phyloP scores from a whole-genome alignment of 2,888 invertebrate species.

The Dicycla oo region DNA sequence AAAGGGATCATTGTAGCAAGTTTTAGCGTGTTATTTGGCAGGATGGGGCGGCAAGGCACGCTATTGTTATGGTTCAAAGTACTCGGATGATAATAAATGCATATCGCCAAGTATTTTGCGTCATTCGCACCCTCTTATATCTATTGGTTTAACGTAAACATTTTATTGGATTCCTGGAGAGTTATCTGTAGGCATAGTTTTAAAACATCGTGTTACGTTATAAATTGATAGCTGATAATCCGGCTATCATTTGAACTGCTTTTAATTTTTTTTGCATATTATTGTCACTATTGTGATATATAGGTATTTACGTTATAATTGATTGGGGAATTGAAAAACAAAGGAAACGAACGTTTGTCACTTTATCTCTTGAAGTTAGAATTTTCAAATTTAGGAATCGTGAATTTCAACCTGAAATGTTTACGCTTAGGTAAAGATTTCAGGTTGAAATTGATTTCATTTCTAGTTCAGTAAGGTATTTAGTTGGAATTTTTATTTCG shows the following conservation, averaged over 20 bases:
- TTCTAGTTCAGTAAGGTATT: too few relatives aligned
- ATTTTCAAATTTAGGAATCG: neutral
- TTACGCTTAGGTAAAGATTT: too few relatives aligned
- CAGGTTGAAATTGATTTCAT: too few relatives aligned
- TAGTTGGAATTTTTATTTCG: too few relatives aligned
- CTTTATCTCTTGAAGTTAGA: neutral
- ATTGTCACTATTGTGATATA: too few relatives aligned
- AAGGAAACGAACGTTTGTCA: neutral
- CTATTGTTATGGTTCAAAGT: conserved; percentile 73
- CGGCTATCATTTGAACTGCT: neutral
- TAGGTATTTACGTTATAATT: neutral
- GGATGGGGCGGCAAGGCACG: conserved; percentile 41
- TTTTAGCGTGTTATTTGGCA: conserved; percentile 58
- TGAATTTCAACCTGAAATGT: too few relatives aligned
- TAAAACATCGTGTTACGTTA: neutral
- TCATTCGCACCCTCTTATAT: conserved; percentile 68
- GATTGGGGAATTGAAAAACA: neutral
- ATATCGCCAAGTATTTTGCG: conserved; percentile 69
- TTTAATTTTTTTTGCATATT: conserved; percentile 8
- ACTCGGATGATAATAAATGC: conserved; percentile 66
- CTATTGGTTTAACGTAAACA: conserved; percentile 69
- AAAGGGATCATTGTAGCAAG: conserved; percentile 45
- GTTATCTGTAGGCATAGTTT: conserved; percentile 21
- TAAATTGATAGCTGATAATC: neutral
- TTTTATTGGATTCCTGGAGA: conserved; percentile 60